Evolutionary conservation across 2,888 invertebrate species (phyloP), one percentile per base, ranked within the genome.

Genomic region (Parelbella ahira): DNA sequence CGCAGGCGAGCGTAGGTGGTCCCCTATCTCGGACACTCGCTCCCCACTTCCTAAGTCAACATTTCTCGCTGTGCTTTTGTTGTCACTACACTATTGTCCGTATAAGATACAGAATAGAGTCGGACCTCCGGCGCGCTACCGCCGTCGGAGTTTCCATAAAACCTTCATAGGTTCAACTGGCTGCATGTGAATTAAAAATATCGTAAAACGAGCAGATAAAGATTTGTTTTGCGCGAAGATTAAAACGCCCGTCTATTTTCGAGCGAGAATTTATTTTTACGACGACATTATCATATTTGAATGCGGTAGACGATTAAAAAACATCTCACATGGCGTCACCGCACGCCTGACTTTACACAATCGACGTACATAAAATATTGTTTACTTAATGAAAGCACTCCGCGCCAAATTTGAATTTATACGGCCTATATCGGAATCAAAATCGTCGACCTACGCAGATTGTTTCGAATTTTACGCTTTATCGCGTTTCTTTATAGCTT

Each of bases 11-110:
- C 65, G 75, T 77, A 74, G 80, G 82, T 81, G 82, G 81, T 76
- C 81, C 33, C 37, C 33, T 41, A 41, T 41, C 41, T 41, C 32
- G 32, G 61, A 53, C 63, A 64, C 69, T 62, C 56, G 53, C 51
- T 39, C 53, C 56, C 56, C 42, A 39, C 51, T 48, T 33, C 49
- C 50, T 51, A 48, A 60, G 52, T 50, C 51, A 57, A 55, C 54
- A 55, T 63, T 53, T 66, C 72, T 70, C 65, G 65, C 73, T 68
- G 74, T 55, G 74, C 74, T 65, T 72, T 80, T 82, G 78, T 80
- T 71, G 70, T 57, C 60, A 56, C 62, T 55, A 53, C 60, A 65
- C 63, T 55, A 69, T 77, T 77, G 72, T 75, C 59, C 56, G 49
- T 20, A 28, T 10, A 27, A 41, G 41, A 41, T 28, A 41, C 33